phyloP scores from a whole-genome alignment of 1,140 invertebrate genomes.

The Drosophila littoralis region DNA sequence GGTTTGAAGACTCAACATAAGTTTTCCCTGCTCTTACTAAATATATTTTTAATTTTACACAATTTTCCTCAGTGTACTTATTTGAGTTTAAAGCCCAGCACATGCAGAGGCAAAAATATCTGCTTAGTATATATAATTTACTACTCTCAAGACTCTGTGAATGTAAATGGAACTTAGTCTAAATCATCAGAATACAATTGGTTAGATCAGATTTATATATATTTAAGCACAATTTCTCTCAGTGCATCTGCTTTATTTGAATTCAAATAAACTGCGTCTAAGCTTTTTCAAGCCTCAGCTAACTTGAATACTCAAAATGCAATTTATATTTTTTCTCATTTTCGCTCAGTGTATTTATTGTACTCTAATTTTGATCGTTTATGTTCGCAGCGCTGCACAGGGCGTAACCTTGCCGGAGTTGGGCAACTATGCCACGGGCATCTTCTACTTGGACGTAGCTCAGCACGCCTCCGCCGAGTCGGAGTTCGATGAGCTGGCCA shows the following conservation, averaged over 20 bases:
- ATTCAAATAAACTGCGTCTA: too few species aligned
- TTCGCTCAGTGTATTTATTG: not conserved
- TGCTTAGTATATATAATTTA: not conserved
- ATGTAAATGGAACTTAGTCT: not conserved
- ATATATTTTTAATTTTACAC: too few species aligned
- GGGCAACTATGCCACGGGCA: conserved; percentile 97
- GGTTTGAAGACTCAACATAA: too few species aligned
- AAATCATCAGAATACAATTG: not conserved
- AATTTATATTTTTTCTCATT: not conserved
- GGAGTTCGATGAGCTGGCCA: conserved; percentile 92
- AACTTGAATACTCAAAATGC: not conserved
- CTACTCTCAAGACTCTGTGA: not conserved
- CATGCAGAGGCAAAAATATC: too few species aligned
- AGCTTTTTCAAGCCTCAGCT: not conserved
- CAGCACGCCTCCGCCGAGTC: conserved; percentile 92
- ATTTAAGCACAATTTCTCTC: not conserved
- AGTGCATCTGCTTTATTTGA: too few species aligned
- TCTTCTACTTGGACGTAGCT: conserved; percentile 95
- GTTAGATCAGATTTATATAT: not conserved
- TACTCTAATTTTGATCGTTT: not conserved
- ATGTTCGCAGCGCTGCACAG: conserved; percentile 87
- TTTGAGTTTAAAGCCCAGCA: too few species aligned
- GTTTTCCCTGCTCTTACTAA: too few species aligned
- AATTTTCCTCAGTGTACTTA: too few species aligned
- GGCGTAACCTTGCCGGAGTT: conserved; percentile 92